phyloP scores from a whole-genome alignment of 1,140 invertebrate genomes.

The Microplitis mediator region DNA sequence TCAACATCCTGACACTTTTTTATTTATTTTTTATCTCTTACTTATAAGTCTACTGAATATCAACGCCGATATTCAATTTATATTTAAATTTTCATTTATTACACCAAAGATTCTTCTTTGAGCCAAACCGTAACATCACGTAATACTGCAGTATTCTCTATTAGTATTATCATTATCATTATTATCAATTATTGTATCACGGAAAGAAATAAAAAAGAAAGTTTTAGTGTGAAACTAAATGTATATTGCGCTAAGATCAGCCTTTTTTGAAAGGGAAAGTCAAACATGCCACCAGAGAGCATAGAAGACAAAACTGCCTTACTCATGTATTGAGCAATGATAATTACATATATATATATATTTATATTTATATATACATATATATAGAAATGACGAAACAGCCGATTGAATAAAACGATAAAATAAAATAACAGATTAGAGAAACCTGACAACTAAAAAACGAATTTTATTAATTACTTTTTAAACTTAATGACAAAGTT shows the following conservation, averaged over 20 bases:
- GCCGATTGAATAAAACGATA: not conserved
- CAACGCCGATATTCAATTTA: not conserved
- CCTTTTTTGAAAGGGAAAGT: conserved; percentile 52
- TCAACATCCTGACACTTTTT: not conserved
- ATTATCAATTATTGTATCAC: too few relatives aligned
- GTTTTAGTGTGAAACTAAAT: not conserved
- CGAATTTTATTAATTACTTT: not conserved
- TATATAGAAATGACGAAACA: not conserved
- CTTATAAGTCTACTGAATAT: conserved; percentile 10
- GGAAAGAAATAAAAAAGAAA: conserved; percentile 12
- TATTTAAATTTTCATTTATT: too few relatives aligned
- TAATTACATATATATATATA: not conserved
- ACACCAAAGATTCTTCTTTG: too few relatives aligned
- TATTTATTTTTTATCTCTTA: not conserved
- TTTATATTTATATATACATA: not conserved
- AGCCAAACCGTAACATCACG: too few relatives aligned
- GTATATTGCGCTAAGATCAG: not conserved
- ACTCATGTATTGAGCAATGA: not conserved
- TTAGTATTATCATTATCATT: too few relatives aligned
- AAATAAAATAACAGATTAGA: too few relatives aligned
- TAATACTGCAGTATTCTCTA: too few relatives aligned
- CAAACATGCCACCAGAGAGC: conserved; percentile 14
- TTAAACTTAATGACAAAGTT: not conserved
- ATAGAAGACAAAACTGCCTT: conserved; percentile 4
- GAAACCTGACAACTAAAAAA: too few relatives aligned